Base-by-base conservation (phyloP, 2,888 invertebrate genomes). In the Oscheius sp. region DNA sequence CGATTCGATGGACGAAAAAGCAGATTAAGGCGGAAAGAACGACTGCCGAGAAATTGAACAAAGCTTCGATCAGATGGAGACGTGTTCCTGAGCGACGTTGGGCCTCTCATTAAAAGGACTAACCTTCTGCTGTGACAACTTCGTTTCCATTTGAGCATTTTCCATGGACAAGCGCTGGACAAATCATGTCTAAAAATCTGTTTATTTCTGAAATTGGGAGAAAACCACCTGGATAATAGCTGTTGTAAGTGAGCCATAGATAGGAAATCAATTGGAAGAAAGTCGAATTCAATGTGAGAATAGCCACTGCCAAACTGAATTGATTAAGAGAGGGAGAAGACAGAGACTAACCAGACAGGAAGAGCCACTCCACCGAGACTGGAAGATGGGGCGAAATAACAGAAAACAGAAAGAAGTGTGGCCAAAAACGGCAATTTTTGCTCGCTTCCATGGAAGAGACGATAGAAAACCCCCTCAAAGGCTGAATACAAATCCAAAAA, bases 181-280 rank as follows among this genome's bases (percentile, higher is more conserved):
- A 12, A 37, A 37, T 12, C 37, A 37, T 37, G 8, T 37, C 37
- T 12, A 37, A 12, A 37, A 37, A 37, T 12, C 12, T 37, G 37
- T 8, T 12, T 37, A 12, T 37, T 37, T 12, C 12, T 8, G 37
- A 37, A 37, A 37, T 37, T 37, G 8, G 37, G 12, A 37, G 12
- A 37, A 37, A 37, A 37, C 37, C 37, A n/a, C n/a, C n/a, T n/a
- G n/a, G n/a, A n/a, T n/a, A n/a, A 15, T 58, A 61, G 29, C n/a
- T 61, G 29, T 45, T 42, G 25, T 48, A 61, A 15, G 58, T 48
- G 25, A 68, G 39, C 20, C 37, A 68, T 6, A 68, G 15, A 34
- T 68, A 68, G n/a, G 58, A 31, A n/a, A 50, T 20, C 8, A 68
- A 12, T 61, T 68, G 68, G 39, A 61, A 68, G 20, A 68, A 31